phyloP scores from a whole-genome alignment of 2,888 invertebrate genomes.

The Eristalinus aeneus region DNA sequence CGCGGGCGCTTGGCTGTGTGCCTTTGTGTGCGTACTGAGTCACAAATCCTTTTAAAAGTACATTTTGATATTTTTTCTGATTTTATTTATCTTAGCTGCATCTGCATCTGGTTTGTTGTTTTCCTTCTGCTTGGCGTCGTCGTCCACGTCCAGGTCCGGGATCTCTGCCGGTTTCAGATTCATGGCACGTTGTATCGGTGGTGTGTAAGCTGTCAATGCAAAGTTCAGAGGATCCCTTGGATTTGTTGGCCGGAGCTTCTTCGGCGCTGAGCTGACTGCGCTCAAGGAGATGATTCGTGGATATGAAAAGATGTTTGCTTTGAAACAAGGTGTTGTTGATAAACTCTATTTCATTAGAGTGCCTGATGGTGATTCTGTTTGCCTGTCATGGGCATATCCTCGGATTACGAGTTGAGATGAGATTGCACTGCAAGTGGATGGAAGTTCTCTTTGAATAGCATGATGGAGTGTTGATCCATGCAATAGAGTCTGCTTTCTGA shows the following conservation, averaged over 20 bases:
- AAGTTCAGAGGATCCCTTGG: slow-evolving; percentile 22
- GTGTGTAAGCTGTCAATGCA: slow-evolving; percentile 50
- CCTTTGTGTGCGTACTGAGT: slow-evolving; percentile 2
- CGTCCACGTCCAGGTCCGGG: neutral
- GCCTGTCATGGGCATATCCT: neutral
- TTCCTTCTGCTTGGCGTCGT: neutral
- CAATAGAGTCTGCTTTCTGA: too few relatives aligned
- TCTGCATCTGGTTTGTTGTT: slow-evolving; percentile 34
- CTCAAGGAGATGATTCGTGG: neutral
- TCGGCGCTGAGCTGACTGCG: neutral
- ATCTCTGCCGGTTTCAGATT: slow-evolving; percentile 28
- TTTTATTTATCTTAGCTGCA: slow-evolving; percentile 51
- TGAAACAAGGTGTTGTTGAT: neutral
- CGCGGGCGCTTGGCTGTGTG: neutral
- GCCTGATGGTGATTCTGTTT: neutral
- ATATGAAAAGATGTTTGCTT: neutral
- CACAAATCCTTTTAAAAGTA: slow-evolving; percentile 53
- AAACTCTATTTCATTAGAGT: neutral
- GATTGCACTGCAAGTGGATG: neutral
- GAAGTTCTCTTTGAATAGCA: too few relatives aligned
- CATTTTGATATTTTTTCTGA: slow-evolving; percentile 49
- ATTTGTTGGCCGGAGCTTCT: neutral
- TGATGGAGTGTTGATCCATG: too few relatives aligned
- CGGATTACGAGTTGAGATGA: neutral
- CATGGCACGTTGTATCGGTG: slow-evolving; percentile 34